Evolutionary conservation across 2,113 vertebrate species (phyloP).

Genomic region (Carettochelys insculpta): DNA sequence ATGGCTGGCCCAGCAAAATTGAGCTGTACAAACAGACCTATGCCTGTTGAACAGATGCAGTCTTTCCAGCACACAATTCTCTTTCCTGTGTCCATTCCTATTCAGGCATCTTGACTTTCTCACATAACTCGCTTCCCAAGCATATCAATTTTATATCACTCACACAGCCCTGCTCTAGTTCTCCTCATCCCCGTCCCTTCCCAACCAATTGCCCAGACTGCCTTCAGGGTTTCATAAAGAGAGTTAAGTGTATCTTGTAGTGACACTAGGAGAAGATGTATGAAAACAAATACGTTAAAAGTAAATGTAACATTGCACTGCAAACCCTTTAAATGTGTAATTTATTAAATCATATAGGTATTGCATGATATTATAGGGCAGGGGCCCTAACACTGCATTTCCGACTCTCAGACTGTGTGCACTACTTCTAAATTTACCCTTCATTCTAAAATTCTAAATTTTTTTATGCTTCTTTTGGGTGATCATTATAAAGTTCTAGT

Average conservation of each 20-base stretch:
- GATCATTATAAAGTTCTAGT: background rate
- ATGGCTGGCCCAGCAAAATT: background rate
- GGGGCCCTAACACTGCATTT: background rate
- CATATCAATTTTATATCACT: background rate
- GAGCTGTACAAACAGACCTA: background rate
- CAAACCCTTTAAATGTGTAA: background rate
- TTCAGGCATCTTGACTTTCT: background rate
- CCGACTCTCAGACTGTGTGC: accelerated
- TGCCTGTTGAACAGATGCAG: too few species aligned
- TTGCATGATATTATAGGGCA: background rate
- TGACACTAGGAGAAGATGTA: accelerated
- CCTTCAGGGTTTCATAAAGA: background rate
- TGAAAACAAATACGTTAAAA: background rate
- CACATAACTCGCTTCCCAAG: background rate
- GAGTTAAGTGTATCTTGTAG: background rate
- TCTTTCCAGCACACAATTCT: background rate
- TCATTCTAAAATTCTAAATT: background rate
- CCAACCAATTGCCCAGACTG: accelerated
- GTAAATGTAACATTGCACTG: background rate
- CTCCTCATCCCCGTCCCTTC: accelerated
- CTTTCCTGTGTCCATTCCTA: background rate
- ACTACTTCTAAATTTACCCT: background rate
- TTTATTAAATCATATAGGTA: background rate
- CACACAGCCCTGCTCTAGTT: accelerated
- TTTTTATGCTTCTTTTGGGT: background rate